Base-by-base conservation (phyloP, 1,140 invertebrate genomes). In the Dendroctonus ponderosae region DNA sequence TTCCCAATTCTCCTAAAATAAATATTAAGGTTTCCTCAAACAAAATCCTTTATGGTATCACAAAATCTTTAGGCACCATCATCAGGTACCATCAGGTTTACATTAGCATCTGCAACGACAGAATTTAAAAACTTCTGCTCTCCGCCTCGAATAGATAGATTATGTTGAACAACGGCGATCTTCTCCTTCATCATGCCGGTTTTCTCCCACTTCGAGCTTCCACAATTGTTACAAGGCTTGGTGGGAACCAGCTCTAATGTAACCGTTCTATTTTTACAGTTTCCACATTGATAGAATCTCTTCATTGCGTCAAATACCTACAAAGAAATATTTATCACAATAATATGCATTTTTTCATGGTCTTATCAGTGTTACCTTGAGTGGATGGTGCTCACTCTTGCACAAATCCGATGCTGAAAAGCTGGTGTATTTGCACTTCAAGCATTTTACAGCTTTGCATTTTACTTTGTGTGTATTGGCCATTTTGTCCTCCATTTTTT, bases 401-500 rank as follows among this genome's bases (percentile, higher is more conserved):
- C 95, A 98, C 5, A 85, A 79, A 59, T 96, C 92, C 6, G 90
- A 86, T 5, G 90, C 88, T 5, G 91, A 92, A 73, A 94, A 91
- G 41, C 90, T 89, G 0, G 88, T 91, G 74, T 98, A 98, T 75
- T 93, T 92, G 76, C 95, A 98, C 78, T 89, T 83, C n/a, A 85
- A 76, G 80, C 95, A 98, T 57, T 85, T 85, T 2, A 96, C 90
- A n/a, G 94, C 93, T 79, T 92, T 94, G 72, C 91, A 93, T 37
- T 84, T 79, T 14, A 97, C 79, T 80, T 94, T 91, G 74, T 83
- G 93, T 6, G 92, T 96, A 43, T 83, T 86, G 14, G 89, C 76
- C 92, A 97, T 94, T 80, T 97, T 96, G 61, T 95, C 89, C 77
- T 97, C 95, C 85, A 96, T 87, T 70, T 85, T 84, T 79, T 98